Conservation (phyloP, 2,888 invertebrate species). For the Bimastos eiseni region DNA sequence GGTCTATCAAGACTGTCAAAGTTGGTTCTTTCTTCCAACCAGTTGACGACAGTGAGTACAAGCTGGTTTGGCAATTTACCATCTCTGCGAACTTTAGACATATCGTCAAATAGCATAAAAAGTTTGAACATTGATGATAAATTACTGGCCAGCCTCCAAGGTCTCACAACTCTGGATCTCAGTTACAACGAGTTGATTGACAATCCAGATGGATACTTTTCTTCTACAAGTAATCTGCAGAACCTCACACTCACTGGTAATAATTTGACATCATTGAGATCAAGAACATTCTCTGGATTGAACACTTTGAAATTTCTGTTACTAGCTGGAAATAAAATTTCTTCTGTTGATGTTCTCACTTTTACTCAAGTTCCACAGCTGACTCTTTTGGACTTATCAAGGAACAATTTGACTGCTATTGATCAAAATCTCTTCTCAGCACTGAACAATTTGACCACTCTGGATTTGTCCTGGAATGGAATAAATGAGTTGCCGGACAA, state of each 20-base stretch:
- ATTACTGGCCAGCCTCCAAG: neutral
- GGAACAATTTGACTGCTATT: neutral
- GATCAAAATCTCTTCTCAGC: neutral
- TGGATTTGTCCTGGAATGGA: neutral
- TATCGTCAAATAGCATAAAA: neutral
- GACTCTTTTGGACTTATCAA: neutral
- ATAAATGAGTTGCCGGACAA: neutral
- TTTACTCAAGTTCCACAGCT: neutral
- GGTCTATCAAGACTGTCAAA: neutral
- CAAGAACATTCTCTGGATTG: neutral
- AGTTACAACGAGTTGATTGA: neutral
- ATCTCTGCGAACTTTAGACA: neutral
- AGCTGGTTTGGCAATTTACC: neutral
- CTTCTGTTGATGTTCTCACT: neutral
- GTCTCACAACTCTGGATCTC: neutral
- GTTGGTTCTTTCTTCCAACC: constrained; percentile 19
- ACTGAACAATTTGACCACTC: neutral
- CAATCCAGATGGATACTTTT: neutral
- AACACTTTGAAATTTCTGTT: neutral
- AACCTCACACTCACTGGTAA: constrained; percentile 13
- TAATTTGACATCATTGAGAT: neutral
- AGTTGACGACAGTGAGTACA: neutral
- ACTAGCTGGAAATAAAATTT: neutral
- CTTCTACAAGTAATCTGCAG: neutral
- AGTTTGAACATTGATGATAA: neutral